A percentile compares a stretch with the other conserved stretches of the same genome.
These are phyloP conservation scores for Hippopotamus amphibius DNA, from an alignment of 2,113 vertebrate genomes.

Conservation along the genomic window DNA sequence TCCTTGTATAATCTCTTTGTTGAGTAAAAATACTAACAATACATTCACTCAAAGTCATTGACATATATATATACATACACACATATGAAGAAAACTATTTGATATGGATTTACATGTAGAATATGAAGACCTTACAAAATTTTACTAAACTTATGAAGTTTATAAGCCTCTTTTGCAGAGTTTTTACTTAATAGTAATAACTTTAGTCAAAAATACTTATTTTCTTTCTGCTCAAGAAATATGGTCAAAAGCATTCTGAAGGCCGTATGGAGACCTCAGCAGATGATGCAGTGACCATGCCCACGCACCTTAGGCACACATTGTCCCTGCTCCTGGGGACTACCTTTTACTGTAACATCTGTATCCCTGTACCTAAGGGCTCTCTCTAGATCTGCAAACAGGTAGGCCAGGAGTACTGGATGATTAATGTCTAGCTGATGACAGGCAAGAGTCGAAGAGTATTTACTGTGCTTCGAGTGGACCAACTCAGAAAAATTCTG, in stretches of 20 bases:
- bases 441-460: not conserved
- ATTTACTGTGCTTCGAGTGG: not conserved
- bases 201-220: not conserved
- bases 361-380: not conserved
- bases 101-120: not conserved
- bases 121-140: not conserved
- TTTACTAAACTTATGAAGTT: slow-evolving; percentile 50
- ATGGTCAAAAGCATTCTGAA: not conserved
- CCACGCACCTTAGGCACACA: fast-evolving
- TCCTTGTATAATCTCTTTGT: not conserved
- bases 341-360: not conserved
- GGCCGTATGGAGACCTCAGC: not conserved
- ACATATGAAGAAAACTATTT: not conserved
- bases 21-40: not conserved
- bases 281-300: not conserved
- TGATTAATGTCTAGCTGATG: not conserved
- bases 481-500: not conserved
- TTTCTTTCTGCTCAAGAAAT: not conserved
- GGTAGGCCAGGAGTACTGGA: not conserved
- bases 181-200: slow-evolving; percentile 28
- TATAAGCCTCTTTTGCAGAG: not conserved
- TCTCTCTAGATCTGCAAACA: not conserved
- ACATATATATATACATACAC: not conserved
- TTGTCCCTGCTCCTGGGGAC: not conserved
- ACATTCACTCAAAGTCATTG: not conserved